Conservation (phyloP, 2,113 vertebrate genomes). For the Rhodinocichla rosea region DNA sequence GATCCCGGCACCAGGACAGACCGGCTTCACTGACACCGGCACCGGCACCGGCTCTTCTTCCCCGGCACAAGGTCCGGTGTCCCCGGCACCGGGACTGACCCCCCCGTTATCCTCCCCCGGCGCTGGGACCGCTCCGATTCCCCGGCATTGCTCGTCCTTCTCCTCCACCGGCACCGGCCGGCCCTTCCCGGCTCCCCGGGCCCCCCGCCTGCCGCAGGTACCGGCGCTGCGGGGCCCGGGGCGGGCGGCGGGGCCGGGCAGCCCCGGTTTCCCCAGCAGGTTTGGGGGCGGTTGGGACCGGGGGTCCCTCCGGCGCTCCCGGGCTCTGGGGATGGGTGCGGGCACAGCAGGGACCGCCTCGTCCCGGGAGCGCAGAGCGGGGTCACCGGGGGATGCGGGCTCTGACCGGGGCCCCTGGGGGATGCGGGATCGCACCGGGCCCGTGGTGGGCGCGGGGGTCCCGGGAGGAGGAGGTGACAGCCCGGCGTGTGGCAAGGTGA, state of each 20-base stretch:
- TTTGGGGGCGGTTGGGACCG: neutral
- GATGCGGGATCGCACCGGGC: neutral
- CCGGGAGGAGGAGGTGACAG: neutral
- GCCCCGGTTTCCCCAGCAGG: neutral
- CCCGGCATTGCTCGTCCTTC: neutral
- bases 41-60: neutral
- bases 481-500: neutral
- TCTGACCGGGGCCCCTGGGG: neutral
- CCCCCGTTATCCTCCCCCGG: neutral
- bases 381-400: neutral
- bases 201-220: neutral
- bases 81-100: neutral
- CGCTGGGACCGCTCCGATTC: neutral
- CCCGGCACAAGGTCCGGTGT: neutral
- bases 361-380: neutral
- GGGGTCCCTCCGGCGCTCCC: too few species aligned
- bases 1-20: neutral
- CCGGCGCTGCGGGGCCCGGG: neutral
- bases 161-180: neutral
- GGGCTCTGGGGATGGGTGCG: neutral
- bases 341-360: neutral
- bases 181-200: neutral
- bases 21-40: neutral
- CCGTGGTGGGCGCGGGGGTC: neutral
- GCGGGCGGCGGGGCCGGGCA: neutral